phyloP scores from a whole-genome alignment of 92 coral and sea anemone genomes.

The Micromussa lordhowensis region DNA sequence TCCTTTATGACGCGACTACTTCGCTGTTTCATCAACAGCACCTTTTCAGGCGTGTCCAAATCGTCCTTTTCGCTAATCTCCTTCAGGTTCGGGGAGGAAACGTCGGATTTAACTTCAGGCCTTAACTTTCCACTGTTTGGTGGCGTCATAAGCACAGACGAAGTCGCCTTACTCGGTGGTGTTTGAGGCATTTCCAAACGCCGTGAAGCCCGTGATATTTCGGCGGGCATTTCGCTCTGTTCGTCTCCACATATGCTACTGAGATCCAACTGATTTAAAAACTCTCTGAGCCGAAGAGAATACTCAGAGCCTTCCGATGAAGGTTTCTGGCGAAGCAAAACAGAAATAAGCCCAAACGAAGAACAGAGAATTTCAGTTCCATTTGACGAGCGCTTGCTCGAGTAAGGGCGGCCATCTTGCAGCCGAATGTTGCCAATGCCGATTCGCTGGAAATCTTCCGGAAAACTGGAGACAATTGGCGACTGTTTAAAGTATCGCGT shows the following conservation, averaged over 20 bases:
- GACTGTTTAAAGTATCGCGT: neutral
- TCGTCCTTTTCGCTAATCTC: constrained; percentile 52
- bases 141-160: neutral
- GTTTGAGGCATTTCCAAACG: too few species aligned
- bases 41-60: constrained; percentile 58
- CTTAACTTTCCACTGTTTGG: neutral
- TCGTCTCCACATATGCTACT: too few species aligned
- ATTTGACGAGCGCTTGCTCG: neutral
- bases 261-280: too few species aligned
- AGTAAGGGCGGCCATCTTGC: neutral
- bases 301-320: too few species aligned
- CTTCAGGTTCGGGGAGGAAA: constrained; percentile 53
- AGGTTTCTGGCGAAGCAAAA: too few species aligned
- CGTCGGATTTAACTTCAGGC: neutral
- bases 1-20: too few species aligned
- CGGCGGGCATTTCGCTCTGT: too few species aligned
- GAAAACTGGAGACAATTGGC: constrained; percentile 6
- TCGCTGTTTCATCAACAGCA: constrained; percentile 6
- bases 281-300: too few species aligned
- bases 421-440: neutral
- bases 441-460: constrained; percentile 9
- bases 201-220: too few species aligned
- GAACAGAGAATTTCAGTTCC: neutral
- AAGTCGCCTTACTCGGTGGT: neutral
- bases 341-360: too few species aligned